These are phyloP conservation scores for Laupala kohalensis DNA, from an alignment of 1,140 invertebrate genomes.

Conservation along the genomic window DNA sequence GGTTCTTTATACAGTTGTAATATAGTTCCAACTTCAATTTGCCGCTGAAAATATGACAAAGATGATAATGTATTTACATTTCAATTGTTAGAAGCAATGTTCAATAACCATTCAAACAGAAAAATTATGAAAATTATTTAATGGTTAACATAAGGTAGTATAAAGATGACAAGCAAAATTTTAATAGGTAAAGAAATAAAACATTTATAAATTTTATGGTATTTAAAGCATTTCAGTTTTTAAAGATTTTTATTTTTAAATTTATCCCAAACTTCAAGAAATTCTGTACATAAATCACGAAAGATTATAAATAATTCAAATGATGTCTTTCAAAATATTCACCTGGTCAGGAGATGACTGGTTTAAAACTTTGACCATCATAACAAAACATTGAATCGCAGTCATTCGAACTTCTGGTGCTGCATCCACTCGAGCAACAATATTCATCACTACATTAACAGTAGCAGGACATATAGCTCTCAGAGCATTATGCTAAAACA, in stretches of 20 bases:
- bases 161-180: no score
- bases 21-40: constrained; percentile 42
- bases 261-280: no score
- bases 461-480: constrained; percentile 46
- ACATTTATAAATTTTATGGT: not conserved
- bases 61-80: no score
- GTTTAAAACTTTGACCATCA: constrained; percentile 41
- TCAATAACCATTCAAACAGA: no score
- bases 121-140: no score
- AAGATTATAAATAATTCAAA: not conserved
- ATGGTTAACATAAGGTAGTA: no score
- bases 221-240: no score
- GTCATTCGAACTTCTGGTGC: constrained; percentile 26
- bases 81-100: no score
- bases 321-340: constrained; percentile 13
- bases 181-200: no score
- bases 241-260: no score
- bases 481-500: constrained; percentile 41
- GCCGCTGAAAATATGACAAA: constrained; percentile 31
- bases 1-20: constrained; percentile 36
- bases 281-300: no score
- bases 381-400: constrained; percentile 38
- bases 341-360: constrained; percentile 44
- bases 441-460: constrained; percentile 39
- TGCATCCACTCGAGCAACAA: constrained; percentile 29